Evolutionary conservation across 2,113 vertebrate species (phyloP).

Genomic region (Chloebia gouldiae): DNA sequence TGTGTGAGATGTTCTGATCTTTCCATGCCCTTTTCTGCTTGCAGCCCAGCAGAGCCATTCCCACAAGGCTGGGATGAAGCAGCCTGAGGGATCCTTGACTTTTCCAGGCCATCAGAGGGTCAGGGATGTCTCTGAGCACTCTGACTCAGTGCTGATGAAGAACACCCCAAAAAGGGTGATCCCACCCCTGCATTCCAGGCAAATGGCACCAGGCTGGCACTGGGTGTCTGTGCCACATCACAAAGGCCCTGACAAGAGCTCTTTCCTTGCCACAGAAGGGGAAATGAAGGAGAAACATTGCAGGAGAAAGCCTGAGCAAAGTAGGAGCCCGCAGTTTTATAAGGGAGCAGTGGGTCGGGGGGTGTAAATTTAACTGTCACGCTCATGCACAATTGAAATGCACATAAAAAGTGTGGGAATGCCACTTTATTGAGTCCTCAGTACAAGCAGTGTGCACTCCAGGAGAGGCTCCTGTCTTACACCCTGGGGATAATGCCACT

Average conservation of each 20-base stretch:
- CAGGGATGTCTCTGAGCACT: not conserved
- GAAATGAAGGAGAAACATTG: not conserved
- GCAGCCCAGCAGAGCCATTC: not conserved
- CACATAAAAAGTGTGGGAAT: not conserved
- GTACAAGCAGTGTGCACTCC: not conserved
- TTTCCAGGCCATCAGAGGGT: not conserved
- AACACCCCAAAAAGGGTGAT: not conserved
- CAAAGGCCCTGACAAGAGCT: not conserved
- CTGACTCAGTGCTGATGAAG: not conserved
- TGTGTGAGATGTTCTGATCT: not conserved
- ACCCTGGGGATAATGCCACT: constrained; percentile 49
- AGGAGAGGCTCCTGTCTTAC: constrained; percentile 39
- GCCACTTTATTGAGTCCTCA: constrained; percentile 39
- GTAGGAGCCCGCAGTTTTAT: not conserved
- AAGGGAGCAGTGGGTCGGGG: not conserved
- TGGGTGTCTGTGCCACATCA: not conserved
- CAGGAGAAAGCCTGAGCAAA: not conserved
- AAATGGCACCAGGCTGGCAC: not conserved
- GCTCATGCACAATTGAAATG: not conserved
- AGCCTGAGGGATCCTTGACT: not conserved
- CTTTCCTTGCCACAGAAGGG: not conserved
- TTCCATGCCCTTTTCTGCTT: not conserved
- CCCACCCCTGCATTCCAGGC: not conserved
- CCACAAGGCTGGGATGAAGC: not conserved
- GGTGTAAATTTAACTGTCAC: not conserved